These are phyloP conservation scores for Petroica traversi DNA, from an alignment of 2,113 vertebrate species.

Conservation along the genomic window DNA sequence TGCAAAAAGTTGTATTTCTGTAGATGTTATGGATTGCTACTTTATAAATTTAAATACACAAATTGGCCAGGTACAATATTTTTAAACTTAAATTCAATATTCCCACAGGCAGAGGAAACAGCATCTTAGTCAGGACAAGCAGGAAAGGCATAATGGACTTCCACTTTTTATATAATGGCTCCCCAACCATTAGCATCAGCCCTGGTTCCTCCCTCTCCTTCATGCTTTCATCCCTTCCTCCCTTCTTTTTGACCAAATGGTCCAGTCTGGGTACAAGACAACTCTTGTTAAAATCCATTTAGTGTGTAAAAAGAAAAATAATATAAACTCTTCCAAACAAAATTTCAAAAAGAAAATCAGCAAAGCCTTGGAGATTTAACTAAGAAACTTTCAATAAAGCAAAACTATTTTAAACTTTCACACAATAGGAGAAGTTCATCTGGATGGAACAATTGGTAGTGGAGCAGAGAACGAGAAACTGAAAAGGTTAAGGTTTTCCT, in stretches of 20 bases:
- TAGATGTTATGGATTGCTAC: not conserved
- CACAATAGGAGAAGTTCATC: conserved; percentile 47
- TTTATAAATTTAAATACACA: not conserved
- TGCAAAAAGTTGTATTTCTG: not conserved
- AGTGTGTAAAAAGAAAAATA: not conserved
- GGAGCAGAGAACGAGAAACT: conserved; percentile 55
- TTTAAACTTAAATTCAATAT: not conserved
- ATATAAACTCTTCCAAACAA: not conserved
- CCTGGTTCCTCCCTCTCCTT: not conserved
- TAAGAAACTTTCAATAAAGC: not conserved
- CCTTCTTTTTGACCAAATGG: not conserved
- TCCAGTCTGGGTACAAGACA: not conserved
- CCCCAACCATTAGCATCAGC: not conserved
- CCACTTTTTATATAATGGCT: not conserved
- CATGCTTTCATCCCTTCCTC: not conserved
- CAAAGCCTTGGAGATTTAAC: not conserved
- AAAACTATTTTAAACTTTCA: conserved; percentile 55
- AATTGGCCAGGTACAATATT: not conserved
- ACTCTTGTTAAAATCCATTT: not conserved
- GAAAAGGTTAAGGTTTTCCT: conserved; percentile 73
- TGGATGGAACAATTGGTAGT: conserved; percentile 25
- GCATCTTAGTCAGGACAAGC: not conserved
- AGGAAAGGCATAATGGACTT: not conserved
- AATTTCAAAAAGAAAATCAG: not conserved
- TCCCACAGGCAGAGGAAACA: not conserved